A percentile compares a stretch with the other conserved stretches of the same genome.
phyloP scores from a whole-genome alignment of 2,113 vertebrate species.

The Hystrix cristata region DNA sequence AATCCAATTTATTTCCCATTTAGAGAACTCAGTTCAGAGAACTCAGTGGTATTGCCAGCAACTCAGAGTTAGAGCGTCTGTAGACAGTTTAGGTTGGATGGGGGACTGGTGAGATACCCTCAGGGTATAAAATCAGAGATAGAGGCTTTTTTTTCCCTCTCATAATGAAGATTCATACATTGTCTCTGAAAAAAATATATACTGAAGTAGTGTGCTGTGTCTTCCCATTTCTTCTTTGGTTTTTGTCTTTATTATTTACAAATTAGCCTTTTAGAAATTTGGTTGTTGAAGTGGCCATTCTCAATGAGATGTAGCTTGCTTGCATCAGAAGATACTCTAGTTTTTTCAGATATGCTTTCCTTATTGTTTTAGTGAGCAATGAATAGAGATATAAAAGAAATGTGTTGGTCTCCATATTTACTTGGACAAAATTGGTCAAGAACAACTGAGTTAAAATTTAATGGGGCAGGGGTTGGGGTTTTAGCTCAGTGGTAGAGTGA shows the following conservation, averaged over 20 bases:
- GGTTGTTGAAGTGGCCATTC: background rate
- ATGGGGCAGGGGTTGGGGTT: no score
- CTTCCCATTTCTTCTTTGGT: constrained; percentile 25
- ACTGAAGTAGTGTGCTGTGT: constrained; percentile 27
- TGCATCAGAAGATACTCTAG: background rate
- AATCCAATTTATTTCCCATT: background rate
- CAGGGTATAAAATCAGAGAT: constrained; percentile 31
- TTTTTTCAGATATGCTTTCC: background rate
- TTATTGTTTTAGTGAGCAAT: constrained; percentile 21
- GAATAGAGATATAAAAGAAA: background rate
- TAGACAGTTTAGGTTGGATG: background rate
- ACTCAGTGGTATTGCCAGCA: background rate
- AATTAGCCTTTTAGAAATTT: constrained; percentile 3
- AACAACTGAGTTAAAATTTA: constrained; percentile 16
- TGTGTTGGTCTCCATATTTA: background rate
- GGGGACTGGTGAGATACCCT: background rate
- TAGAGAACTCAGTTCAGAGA: background rate
- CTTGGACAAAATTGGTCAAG: constrained; percentile 5
- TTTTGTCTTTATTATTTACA: background rate
- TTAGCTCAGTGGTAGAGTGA: no score
- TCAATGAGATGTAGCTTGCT: background rate
- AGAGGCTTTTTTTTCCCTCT: background rate
- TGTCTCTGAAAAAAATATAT: background rate
- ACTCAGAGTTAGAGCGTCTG: background rate
- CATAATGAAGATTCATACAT: background rate